Evolutionary conservation across 1,140 invertebrate genomes (phyloP), one percentile per base, ranked within the genome.

Genomic region (Drosophila tristis): DNA sequence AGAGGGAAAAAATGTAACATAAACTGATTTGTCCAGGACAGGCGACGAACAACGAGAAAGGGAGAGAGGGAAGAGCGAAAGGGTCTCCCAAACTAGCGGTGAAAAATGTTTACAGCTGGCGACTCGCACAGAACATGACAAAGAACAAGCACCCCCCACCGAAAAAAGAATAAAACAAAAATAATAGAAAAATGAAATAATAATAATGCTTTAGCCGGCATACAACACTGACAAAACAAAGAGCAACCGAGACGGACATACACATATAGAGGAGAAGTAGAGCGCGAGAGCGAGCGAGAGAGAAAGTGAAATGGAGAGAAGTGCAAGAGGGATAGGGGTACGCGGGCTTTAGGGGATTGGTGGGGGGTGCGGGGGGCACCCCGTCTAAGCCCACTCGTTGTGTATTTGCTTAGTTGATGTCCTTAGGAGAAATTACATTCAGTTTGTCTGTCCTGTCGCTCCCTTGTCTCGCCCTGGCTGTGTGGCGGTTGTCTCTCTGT

Each of bases 341-440:
- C 53, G 15, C 20, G 13, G 31, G 13, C 15, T 8, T 29, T 39
- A 13, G 4, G 35, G 35, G 35, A 13, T 13, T 5, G 11, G 11
- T 8, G 9, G 35, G 3, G 35, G n/a, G 9, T 35, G 13, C 16
- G 31, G 42, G 25, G 20, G n/a, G 6, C 3, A 26, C 26, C 11
- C 35, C 11, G 35, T 29, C 57, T 60, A 29, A 59, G 60, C 50
- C 54, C 60, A 65, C 55, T 74, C 55, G 61, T 56, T 56, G 23
- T 65, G 71, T 67, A 67, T 74, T 75, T 75, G 72, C 63, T 75
- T 75, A 66, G 73, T 60, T 76, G 73, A 76, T 76, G 72, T 75
- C 73, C 73, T 75, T 75, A 65, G 57, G 56, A 75, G 62, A 61
- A 76, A 67, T 75, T 75, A 75, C 72, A 76, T 76, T 72, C 49